Conservation (phyloP, 2,888 invertebrate genomes). For the Drosophila acutilabella region DNA sequence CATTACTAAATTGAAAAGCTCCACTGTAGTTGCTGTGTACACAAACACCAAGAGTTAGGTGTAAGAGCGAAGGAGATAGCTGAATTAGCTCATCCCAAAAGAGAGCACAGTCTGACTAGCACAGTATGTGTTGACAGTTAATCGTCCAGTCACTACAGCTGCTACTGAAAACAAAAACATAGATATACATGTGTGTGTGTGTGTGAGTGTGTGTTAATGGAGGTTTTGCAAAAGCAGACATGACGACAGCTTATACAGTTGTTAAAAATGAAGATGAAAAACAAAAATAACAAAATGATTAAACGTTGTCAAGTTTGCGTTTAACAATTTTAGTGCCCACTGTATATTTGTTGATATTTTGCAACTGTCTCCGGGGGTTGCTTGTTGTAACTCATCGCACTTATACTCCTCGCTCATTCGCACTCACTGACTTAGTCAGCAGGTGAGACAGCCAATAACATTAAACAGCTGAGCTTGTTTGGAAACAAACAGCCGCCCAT, state of each 20-base stretch:
- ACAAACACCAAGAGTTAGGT: constrained; percentile 16
- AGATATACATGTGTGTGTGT: constrained; percentile 3
- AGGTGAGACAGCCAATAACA: constrained; percentile 69
- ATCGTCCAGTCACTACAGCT: constrained; percentile 23
- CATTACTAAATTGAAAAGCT: constrained; percentile 26
- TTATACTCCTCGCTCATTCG: constrained; percentile 4
- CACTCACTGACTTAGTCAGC: constrained; percentile 6
- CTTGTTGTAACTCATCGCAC: constrained; percentile 6
- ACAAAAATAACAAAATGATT: constrained; percentile 16
- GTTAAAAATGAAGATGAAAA: neutral
- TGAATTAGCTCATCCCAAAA: constrained; percentile 54
- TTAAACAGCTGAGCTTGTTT: constrained; percentile 82
- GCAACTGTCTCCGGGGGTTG: constrained; percentile 35
- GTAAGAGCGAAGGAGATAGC: constrained; percentile 9
- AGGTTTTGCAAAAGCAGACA: constrained; percentile 6
- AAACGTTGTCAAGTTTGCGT: constrained; percentile 1
- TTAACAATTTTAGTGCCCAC: constrained; percentile 34
- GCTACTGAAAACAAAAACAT: constrained; percentile 4
- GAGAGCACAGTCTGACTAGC: constrained; percentile 50
- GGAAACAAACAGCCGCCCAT: constrained; percentile 50
- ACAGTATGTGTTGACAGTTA: constrained; percentile 46
- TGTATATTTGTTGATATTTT: constrained; percentile 58
- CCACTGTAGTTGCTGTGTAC: constrained; percentile 30
- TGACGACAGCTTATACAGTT: constrained; percentile 22
- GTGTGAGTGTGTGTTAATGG: constrained; percentile 5